Evolutionary conservation across 2,888 invertebrate genomes (phyloP).

Genomic region (Pandemis cinnamomeana): DNA sequence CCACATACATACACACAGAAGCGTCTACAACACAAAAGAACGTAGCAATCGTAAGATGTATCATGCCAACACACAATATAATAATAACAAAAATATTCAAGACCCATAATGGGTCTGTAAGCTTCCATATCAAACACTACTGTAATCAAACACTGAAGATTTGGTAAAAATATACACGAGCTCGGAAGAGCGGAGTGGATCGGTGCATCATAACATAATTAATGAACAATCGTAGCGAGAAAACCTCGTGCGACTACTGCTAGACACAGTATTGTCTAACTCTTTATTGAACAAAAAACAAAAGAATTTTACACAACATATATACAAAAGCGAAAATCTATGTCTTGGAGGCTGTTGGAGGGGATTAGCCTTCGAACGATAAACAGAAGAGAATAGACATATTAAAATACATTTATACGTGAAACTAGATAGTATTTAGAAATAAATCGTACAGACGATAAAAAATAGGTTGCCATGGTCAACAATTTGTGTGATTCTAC

Average conservation of each 20-base stretch:
- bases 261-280: too few relatives aligned
- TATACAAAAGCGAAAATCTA: too few relatives aligned
- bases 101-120: background rate
- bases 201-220: background rate
- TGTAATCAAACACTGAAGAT: conserved; percentile 9
- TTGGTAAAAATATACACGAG: conserved; percentile 24
- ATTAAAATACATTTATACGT: too few relatives aligned
- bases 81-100: conserved; percentile 20
- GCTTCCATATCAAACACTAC: conserved; percentile 1
- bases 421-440: too few relatives aligned
- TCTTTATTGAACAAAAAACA: too few relatives aligned
- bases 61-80: conserved; percentile 28
- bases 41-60: background rate
- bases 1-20: background rate
- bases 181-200: conserved; percentile 28
- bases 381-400: too few relatives aligned
- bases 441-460: too few relatives aligned
- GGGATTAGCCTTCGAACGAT: too few relatives aligned
- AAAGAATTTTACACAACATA: too few relatives aligned
- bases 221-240: background rate
- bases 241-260: background rate
- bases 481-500: too few relatives aligned
- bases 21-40: background rate
- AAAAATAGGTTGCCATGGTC: too few relatives aligned
- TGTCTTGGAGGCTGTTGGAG: too few relatives aligned